Evolutionary conservation across 2,113 vertebrate genomes (phyloP), one percentile per base, ranked within the genome.

Genomic region (Corvus cornix): DNA sequence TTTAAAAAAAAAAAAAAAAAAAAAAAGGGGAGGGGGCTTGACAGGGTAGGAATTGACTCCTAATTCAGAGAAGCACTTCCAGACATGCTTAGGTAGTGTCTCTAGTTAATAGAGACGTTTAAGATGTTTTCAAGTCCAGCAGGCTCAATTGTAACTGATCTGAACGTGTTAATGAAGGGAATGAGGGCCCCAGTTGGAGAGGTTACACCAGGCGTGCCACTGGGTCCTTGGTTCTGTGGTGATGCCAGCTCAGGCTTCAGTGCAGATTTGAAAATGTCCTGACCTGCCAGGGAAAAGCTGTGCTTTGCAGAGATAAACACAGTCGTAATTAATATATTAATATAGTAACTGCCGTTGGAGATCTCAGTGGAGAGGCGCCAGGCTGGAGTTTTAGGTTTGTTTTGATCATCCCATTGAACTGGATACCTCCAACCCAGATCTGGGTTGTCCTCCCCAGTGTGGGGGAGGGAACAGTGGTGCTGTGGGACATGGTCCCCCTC

Each of bases 261-360:
- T 30, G 21, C 66, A 46, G 35, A 18, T 86, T 90, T 67, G 59
- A 55, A 58, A 69, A 81, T 33, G 75, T 63, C 60, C 24, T 3
- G 62, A 88, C 68, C 60, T 88, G 64, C 72, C 66, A 86, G 79
- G 67, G 73, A 64, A 78, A 87, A 51, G 44, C 64, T 77, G 78
- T 95, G 72, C 78, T 95, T 89, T 70, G 81, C 53, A 44, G 75
- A 76, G 76, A 70, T 76, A 90, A 95, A 84, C 76, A 52, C 15
- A 31, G 35, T 30, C 48, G 27, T 82, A 87, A 95, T 95, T 94
- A 95, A 85, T 87, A 37, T n/a, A 92, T 91, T 92, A 94, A 87
- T 86, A 16, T 48, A 91, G 90, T 82, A 82, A 78, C 64, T 90
- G 44, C 18, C 30, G 79, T 80, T 85, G 4, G 27, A 83, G 62